Conservation (phyloP, 2,888 invertebrate genomes). For the Aelia acuminata region DNA sequence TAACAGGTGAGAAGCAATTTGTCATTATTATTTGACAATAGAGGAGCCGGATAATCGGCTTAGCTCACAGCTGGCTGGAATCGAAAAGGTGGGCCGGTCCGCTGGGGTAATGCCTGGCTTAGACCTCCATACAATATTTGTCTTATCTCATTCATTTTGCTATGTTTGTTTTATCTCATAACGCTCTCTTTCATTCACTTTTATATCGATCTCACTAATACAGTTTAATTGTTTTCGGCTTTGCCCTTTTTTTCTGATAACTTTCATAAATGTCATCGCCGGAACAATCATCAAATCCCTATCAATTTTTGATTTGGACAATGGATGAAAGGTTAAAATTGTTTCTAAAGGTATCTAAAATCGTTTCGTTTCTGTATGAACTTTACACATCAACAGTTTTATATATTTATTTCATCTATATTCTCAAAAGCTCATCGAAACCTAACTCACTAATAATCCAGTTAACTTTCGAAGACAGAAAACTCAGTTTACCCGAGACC, state of each 20-base stretch:
- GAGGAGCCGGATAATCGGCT: constrained; percentile 8
- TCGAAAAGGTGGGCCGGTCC: neutral
- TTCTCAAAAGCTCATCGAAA: no score
- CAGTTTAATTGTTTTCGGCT: neutral
- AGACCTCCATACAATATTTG: neutral
- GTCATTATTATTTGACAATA: constrained; percentile 38
- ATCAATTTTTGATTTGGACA: no score
- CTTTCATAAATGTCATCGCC: no score
- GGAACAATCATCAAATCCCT: no score
- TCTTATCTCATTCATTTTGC: neutral
- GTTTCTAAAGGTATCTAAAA: no score
- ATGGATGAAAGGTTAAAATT: no score
- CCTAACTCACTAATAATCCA: no score
- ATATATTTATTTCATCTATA: no score
- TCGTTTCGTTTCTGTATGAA: no score
- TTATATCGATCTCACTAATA: neutral
- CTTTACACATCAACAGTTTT: no score
- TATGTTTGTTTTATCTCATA: constrained; percentile 34
- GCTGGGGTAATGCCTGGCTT: neutral
- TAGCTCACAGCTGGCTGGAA: constrained; percentile 34
- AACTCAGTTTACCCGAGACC: no score
- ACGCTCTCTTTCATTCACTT: neutral
- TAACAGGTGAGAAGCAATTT: constrained; percentile 30
- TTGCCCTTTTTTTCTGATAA: neutral
- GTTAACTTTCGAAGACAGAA: no score